phyloP scores from a whole-genome alignment of 2,888 invertebrate genomes.

The Lithosia quadra region DNA sequence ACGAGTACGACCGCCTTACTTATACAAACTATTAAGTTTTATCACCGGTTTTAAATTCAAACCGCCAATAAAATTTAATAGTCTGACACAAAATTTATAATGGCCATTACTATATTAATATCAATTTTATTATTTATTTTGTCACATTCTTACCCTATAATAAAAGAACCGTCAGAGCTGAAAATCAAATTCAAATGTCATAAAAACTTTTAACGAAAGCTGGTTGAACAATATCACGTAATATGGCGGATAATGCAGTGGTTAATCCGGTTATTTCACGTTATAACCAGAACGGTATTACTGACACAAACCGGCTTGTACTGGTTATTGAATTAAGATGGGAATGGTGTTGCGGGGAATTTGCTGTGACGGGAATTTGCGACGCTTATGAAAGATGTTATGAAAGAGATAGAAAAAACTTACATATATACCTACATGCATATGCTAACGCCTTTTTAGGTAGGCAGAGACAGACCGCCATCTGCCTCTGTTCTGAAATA shows the following conservation, averaged over 20 bases:
- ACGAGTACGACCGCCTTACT: too few relatives aligned
- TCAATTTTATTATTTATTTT: not conserved
- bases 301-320: constrained; percentile 32
- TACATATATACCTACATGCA: too few relatives aligned
- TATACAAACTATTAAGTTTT: not conserved
- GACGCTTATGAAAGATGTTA: not conserved
- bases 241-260: constrained; percentile 43
- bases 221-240: constrained; percentile 10
- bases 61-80: not conserved
- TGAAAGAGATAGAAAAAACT: not conserved
- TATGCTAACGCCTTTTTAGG: too few relatives aligned
- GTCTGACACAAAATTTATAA: not conserved
- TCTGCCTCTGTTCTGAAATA: too few relatives aligned
- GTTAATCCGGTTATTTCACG: constrained; percentile 47
- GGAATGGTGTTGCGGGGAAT: not conserved
- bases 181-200: constrained; percentile 8
- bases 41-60: not conserved
- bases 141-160: not conserved
- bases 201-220: not conserved
- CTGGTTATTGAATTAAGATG: constrained; percentile 2
- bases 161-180: not conserved
- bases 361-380: not conserved
- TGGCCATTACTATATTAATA: not conserved
- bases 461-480: too few relatives aligned
- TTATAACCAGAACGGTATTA: constrained; percentile 47